A percentile compares a stretch with the other conserved stretches of the same genome.
Conservation (phyloP, 1,140 invertebrate species). For the Lamellibrachia luymesi region DNA sequence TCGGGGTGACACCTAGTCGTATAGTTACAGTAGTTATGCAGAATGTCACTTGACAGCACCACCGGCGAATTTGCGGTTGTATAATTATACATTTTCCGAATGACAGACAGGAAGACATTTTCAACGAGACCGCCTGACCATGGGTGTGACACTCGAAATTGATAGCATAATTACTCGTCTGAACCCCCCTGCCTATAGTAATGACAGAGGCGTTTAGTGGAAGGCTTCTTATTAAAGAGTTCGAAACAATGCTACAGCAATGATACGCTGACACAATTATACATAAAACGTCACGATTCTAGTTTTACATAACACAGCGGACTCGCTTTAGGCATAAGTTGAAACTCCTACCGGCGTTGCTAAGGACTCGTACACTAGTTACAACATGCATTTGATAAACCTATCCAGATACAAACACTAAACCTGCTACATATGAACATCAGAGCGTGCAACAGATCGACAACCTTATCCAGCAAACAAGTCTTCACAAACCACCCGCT, state of each 20-base stretch:
- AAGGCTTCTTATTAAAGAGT: background rate
- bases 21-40: background rate
- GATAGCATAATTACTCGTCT: background rate
- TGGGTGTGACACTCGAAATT: background rate
- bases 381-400: background rate
- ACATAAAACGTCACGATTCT: background rate
- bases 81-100: background rate
- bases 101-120: too few relatives aligned
- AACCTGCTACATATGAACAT: background rate
- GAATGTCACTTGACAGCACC: background rate
- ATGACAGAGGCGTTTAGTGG: background rate
- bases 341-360: background rate
- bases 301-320: background rate
- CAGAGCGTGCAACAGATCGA: background rate
- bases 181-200: background rate
- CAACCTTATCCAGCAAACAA: background rate
- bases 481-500: background rate
- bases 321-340: background rate
- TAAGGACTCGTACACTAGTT: background rate
- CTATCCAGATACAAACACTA: background rate
- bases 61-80: background rate
- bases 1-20: background rate
- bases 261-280: background rate
- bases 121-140: background rate
- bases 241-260: background rate